phyloP scores from a whole-genome alignment of 2,888 invertebrate species.

The Nineta flava region DNA sequence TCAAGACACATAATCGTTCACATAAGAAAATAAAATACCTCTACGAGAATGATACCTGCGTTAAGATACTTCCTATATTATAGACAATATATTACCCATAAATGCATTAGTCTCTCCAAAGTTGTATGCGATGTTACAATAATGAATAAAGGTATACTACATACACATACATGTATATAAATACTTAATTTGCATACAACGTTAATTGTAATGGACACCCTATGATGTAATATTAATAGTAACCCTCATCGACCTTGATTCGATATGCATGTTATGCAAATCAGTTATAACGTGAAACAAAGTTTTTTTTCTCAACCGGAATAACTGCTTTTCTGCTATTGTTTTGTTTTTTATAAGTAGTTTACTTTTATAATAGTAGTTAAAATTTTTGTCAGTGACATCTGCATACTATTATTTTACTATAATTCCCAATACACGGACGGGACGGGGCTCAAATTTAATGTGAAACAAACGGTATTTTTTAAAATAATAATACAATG shows the following conservation, averaged over 20 bases:
- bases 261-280: conserved; percentile 2
- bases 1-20: too few relatives aligned
- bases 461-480: too few relatives aligned
- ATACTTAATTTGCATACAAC: background rate
- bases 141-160: too few relatives aligned
- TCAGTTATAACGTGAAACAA: conserved; percentile 1
- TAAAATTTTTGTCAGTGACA: background rate
- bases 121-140: too few relatives aligned
- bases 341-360: conserved; percentile 2
- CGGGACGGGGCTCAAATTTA: too few relatives aligned
- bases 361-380: background rate
- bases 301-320: conserved; percentile 3
- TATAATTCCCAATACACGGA: too few relatives aligned
- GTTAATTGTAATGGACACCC: conserved; percentile 2
- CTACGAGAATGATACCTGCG: too few relatives aligned
- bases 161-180: background rate
- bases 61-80: too few relatives aligned
- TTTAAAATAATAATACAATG: too few relatives aligned
- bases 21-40: too few relatives aligned
- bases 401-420: background rate
- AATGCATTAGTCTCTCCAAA: too few relatives aligned
- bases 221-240: background rate
- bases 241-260: conserved; percentile 1
- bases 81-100: too few relatives aligned
- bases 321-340: background rate